Base-by-base conservation (phyloP, 2,797 vertebrate genomes). In the Arrhamphus sclerolepis region DNA sequence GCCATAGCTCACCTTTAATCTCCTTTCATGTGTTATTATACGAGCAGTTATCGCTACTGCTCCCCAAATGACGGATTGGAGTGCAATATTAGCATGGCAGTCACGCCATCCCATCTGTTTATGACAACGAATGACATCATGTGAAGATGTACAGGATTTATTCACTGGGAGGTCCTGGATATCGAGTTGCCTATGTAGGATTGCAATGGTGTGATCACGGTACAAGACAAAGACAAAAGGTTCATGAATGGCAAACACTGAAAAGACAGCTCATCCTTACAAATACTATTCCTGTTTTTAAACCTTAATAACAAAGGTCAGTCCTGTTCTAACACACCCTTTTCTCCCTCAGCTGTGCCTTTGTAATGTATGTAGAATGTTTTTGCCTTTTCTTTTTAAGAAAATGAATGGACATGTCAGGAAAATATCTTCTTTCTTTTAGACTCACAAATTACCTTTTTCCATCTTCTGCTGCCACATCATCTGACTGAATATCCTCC, bases 1-100 rank as follows among this genome's bases (percentile, higher is more conserved):
- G 87, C 82, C 80, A 71, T 39, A 70, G 73, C 62, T 84, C 61
- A 77, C 70, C 40, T 79, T 78, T 72, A 73, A 75, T 85, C 79
- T 80, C 59, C 67, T 70, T 64, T 38, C 20, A n/a, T 47, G 68
- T 77, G 66, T 74, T 66, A 46, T 62, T 22, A 67, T 62, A 67
- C 0, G 10, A 46, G 40, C 34, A 31, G 41, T 57, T 63, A 70
- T 53, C 67, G 56, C 56, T 26, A 10, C 55, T 48, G n/a, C 22
- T 68, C 18, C 50, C 61, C 39, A 39, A 19, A 46, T 79, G 80
- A 88, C 70, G 64, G 82, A 86, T 84, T 58, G 69, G 43, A 49
- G 53, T 66, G 72, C 66, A 67, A 65, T 66, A 68, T 66, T 62
- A 79, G 77, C 69, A 75, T 75, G 75, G 53, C 62, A 59, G 70